A percentile compares a stretch with the other conserved stretches of the same genome.
These are phyloP conservation scores for Bos indicus DNA, from an alignment of 2,113 vertebrate species.

Conservation along the genomic window DNA sequence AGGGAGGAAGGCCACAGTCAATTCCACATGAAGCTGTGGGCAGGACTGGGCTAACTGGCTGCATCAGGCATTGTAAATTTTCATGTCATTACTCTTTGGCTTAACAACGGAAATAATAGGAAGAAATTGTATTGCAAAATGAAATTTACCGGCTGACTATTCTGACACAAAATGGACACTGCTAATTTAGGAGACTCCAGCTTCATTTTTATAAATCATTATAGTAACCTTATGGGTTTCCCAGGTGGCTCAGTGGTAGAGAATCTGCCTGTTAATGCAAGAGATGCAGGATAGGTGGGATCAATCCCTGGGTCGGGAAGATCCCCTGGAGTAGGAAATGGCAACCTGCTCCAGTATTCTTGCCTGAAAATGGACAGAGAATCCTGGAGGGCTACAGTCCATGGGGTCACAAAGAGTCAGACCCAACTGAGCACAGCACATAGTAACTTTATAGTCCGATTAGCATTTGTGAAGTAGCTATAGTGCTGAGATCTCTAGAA, in stretches of 20 bases:
- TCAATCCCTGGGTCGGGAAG: not conserved
- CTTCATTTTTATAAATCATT: not conserved
- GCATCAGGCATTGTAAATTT: slow-evolving; percentile 71
- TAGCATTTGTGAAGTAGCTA: not conserved
- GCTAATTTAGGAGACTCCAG: not conserved
- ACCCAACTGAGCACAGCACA: not conserved
- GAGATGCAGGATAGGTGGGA: not conserved
- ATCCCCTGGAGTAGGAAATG: not conserved
- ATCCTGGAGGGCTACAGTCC: not conserved
- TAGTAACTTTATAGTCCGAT: not conserved
- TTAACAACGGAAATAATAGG: slow-evolving; percentile 59
- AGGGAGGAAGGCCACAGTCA: slow-evolving; percentile 7
- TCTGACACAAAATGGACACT: slow-evolving; percentile 17
- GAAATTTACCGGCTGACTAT: not conserved
- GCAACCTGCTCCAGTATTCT: not conserved
- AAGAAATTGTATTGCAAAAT: not conserved
- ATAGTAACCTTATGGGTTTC: not conserved
- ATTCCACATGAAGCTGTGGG: slow-evolving; percentile 50
- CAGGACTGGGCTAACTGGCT: slow-evolving; percentile 59
- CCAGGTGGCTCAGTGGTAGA: not conserved
- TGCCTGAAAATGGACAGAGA: not conserved
- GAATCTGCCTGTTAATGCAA: not conserved
- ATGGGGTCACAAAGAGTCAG: not conserved
- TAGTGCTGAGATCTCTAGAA: not conserved
- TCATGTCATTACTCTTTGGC: slow-evolving; percentile 69